Base-by-base conservation (phyloP, 2,888 invertebrate species). In the Clepsis dumicolana region DNA sequence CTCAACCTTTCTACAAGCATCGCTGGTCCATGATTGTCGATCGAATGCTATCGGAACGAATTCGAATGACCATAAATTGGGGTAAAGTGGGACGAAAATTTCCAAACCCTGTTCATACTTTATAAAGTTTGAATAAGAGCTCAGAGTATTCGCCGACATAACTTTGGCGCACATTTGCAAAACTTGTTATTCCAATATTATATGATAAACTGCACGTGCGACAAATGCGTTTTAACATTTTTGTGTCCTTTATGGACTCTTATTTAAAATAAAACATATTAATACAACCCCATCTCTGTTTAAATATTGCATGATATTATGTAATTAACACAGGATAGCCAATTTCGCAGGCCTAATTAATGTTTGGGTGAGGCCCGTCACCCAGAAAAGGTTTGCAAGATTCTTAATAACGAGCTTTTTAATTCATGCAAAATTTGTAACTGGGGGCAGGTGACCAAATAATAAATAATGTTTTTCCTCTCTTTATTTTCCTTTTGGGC, bases 51-150 rank as follows among this genome's bases (percentile, higher is more conserved):
- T 54, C 61, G 29, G 25, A 32, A 54, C 14, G 57, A 57, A 21
- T 63, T 24, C 27, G 52, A 67, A 57, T 67, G 57, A 57, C 41
- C 67, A 63, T 66, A 67, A 57, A 63, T 67, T 67, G 35, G 56
- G 50, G 50, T 41, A 21, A 57, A 67, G 57, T 50, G 57, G 50
- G 24, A 50, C 57, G 50, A 63, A 62, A 66, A 67, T 67, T 50
- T 56, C 50, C 29, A 62, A 16, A 7, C 44, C 54, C 54, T 35
- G 10, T 44, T 52, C 62, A 38, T 64, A 56, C 38, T 64, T 56
- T 60, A 35, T 12, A 67, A 67, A 67, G 38, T 67, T 67, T 57
- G 27, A 29, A 53, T 21, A 54, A 61, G 54, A 21, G 48, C 61
- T 62, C 32, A 32, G 44, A 60, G 54, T 54, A 66, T 62, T 66